phyloP scores from a whole-genome alignment of 1,140 invertebrate species.

The Drosophila suzukii region DNA sequence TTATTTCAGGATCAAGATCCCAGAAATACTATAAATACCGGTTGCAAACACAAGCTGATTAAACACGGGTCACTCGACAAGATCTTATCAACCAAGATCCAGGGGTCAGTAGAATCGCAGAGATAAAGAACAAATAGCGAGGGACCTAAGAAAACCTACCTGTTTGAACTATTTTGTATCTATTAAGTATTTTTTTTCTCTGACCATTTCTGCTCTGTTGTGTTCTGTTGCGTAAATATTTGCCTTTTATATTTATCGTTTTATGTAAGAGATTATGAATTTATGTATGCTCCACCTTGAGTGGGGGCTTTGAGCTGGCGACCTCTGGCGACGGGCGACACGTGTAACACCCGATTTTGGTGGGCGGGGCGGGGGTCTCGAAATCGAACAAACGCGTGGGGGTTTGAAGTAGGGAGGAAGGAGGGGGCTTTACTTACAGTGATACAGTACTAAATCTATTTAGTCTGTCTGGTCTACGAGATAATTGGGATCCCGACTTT shows the following conservation, averaged over 20 bases:
- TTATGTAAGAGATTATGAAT: slow-evolving; percentile 45
- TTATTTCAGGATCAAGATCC: neutral
- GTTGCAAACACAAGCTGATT: too few species aligned
- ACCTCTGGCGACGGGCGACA: slow-evolving; percentile 6
- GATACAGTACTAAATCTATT: neutral
- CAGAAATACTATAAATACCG: neutral
- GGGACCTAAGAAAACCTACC: slow-evolving; percentile 16
- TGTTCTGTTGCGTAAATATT: slow-evolving; percentile 29
- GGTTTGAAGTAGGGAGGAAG: too few species aligned
- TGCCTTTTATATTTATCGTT: slow-evolving; percentile 36
- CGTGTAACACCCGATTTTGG: slow-evolving; percentile 9
- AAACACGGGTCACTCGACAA: neutral
- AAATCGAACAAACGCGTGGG: neutral
- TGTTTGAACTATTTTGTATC: slow-evolving; percentile 14
- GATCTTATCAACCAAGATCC: neutral
- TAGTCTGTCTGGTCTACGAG: slow-evolving; percentile 1
- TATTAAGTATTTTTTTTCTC: neutral
- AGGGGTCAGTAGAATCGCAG: slow-evolving; percentile 8
- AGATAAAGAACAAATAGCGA: slow-evolving; percentile 7
- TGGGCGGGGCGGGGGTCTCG: neutral
- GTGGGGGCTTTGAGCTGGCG: slow-evolving; percentile 16
- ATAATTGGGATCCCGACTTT: slow-evolving; percentile 20
- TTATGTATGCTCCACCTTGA: slow-evolving; percentile 44
- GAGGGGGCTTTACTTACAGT: slow-evolving; percentile 3
- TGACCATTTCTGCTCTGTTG: neutral